Conservation (phyloP, 2,888 invertebrate genomes). For the Ferrisia virgata region DNA sequence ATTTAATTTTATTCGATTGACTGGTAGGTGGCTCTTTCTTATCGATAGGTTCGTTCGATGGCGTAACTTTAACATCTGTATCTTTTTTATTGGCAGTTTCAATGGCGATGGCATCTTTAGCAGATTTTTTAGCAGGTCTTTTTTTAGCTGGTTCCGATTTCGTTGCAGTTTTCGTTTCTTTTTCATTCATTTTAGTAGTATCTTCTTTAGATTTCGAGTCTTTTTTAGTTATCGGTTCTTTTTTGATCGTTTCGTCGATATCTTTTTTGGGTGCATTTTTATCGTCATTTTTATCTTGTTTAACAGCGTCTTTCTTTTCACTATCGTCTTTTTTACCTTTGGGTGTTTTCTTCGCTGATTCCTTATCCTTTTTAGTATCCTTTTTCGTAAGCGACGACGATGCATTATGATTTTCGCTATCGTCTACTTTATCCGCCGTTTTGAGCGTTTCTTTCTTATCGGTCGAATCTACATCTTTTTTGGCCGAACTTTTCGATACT, state of each 20-base stretch:
- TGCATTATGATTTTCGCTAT: constrained; percentile 43
- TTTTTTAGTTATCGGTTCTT: neutral
- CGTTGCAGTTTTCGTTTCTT: neutral
- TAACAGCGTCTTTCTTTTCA: constrained; percentile 23
- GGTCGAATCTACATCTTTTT: constrained; percentile 54
- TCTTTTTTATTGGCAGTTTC: constrained; percentile 24
- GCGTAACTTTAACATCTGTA: constrained; percentile 24
- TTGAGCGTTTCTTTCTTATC: constrained; percentile 49
- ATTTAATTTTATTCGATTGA: constrained; percentile 34
- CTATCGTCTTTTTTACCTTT: constrained; percentile 48
- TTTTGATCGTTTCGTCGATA: neutral
- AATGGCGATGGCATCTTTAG: neutral
- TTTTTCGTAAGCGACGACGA: neutral
- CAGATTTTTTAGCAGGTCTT: neutral
- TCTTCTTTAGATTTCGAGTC: neutral
- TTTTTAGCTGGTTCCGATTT: constrained; percentile 24
- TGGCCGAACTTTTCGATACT: constrained; percentile 58
- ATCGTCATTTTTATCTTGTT: constrained; percentile 48
- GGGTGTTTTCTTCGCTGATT: constrained; percentile 47
- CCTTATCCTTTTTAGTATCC: constrained; percentile 33
- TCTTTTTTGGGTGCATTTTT: constrained; percentile 46
- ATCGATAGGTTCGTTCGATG: neutral
- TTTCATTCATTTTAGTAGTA: neutral
- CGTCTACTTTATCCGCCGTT: constrained; percentile 48
- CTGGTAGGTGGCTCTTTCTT: constrained; percentile 38